Conservation (phyloP, 2,113 vertebrate genomes). For the Baryphthengus martii region DNA sequence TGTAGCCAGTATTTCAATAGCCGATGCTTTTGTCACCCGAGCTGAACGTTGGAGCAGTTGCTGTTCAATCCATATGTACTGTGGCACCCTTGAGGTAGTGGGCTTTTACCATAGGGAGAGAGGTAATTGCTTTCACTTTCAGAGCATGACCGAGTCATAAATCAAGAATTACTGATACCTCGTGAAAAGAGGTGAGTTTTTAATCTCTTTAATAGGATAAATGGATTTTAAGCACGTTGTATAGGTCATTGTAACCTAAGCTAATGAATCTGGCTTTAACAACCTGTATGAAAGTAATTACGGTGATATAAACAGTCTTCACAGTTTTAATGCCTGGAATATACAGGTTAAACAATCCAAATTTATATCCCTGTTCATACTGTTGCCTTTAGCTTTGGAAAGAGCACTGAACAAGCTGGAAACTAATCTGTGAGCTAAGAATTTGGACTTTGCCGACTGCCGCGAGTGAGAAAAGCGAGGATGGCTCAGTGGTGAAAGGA, state of each 20-base stretch:
- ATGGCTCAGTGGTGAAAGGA: neutral
- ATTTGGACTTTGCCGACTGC: neutral
- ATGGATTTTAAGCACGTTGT: constrained; percentile 32
- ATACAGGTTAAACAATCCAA: neutral
- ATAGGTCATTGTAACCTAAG: constrained; percentile 50
- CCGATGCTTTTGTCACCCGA: neutral
- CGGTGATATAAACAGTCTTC: neutral
- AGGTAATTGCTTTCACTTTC: constrained; percentile 23
- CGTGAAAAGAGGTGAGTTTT: neutral
- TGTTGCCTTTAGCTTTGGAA: neutral
- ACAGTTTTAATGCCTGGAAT: neutral
- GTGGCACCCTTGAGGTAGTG: constrained; percentile 18
- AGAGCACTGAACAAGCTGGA: neutral
- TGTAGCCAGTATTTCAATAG: neutral
- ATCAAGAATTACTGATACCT: neutral
- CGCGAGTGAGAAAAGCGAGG: neutral
- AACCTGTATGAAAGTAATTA: constrained; percentile 1
- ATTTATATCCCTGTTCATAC: neutral
- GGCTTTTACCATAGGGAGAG: neutral
- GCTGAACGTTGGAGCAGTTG: neutral
- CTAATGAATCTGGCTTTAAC: constrained; percentile 31
- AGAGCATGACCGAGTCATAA: neutral
- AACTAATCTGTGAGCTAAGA: neutral
- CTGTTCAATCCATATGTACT: neutral
- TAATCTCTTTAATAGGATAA: constrained; percentile 39